These are phyloP conservation scores for Cantharis lateralis DNA, from an alignment of 2,888 invertebrate species.

Conservation along the genomic window DNA sequence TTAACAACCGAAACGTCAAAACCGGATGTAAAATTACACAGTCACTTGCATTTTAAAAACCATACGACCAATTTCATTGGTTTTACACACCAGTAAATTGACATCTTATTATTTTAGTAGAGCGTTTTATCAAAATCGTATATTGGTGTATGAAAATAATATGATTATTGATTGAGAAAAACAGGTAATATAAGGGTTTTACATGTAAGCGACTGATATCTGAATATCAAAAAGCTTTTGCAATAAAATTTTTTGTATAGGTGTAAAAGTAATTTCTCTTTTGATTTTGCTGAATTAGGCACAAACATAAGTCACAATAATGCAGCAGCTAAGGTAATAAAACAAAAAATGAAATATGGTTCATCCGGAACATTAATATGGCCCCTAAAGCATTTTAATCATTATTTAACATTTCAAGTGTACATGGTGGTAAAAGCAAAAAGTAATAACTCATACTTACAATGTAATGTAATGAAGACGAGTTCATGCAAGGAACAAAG, in stretches of 20 bases:
- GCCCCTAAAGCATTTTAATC: background rate
- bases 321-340: background rate
- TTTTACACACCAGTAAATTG: too few relatives aligned
- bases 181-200: too few relatives aligned
- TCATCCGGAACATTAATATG: background rate
- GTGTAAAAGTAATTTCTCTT: background rate
- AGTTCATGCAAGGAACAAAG: constrained; percentile 1
- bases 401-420: background rate
- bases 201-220: too few relatives aligned
- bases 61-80: too few relatives aligned
- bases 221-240: too few relatives aligned
- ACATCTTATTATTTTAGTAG: too few relatives aligned
- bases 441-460: constrained; percentile 8
- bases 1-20: too few relatives aligned
- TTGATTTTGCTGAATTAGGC: background rate
- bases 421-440: background rate
- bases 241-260: background rate
- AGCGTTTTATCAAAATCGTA: too few relatives aligned
- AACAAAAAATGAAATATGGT: background rate
- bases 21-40: too few relatives aligned
- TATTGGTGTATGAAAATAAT: too few relatives aligned
- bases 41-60: too few relatives aligned
- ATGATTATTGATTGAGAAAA: too few relatives aligned
- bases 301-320: background rate
- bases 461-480: constrained; percentile 16